A percentile compares a stretch with the other conserved stretches of the same genome.
phyloP scores from a whole-genome alignment of 2,113 vertebrate species.

The Psammodynastes pulverulentus region DNA sequence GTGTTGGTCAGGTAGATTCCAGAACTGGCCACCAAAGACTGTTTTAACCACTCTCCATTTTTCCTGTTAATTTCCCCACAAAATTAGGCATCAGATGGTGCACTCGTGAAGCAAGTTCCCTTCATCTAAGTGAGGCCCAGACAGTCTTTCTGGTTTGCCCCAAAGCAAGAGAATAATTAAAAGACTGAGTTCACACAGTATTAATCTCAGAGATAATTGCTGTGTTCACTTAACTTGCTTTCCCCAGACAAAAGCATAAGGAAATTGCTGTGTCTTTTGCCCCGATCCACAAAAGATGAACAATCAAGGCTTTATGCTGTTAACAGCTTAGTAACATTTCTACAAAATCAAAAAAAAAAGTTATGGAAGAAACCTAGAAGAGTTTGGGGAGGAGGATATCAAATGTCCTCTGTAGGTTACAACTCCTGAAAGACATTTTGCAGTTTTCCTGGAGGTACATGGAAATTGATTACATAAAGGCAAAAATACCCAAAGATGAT shows the following conservation, averaged over 20 bases:
- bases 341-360: background rate
- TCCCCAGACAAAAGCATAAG: background rate
- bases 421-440: background rate
- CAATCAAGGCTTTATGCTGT: background rate
- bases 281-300: background rate
- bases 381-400: background rate
- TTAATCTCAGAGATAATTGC: background rate
- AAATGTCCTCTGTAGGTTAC: background rate
- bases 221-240: background rate
- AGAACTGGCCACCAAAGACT: background rate
- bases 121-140: background rate
- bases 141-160: slow-evolving; percentile 6
- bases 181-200: background rate
- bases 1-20: background rate
- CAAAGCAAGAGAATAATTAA: slow-evolving; percentile 48
- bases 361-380: no score
- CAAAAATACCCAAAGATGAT: background rate
- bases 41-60: background rate
- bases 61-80: background rate
- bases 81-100: background rate
- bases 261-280: background rate
- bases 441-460: background rate
- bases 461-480: background rate
- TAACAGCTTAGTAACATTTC: background rate
- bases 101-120: background rate